phyloP scores from a whole-genome alignment of 2,113 vertebrate species.

The Oreochromis niloticus region DNA sequence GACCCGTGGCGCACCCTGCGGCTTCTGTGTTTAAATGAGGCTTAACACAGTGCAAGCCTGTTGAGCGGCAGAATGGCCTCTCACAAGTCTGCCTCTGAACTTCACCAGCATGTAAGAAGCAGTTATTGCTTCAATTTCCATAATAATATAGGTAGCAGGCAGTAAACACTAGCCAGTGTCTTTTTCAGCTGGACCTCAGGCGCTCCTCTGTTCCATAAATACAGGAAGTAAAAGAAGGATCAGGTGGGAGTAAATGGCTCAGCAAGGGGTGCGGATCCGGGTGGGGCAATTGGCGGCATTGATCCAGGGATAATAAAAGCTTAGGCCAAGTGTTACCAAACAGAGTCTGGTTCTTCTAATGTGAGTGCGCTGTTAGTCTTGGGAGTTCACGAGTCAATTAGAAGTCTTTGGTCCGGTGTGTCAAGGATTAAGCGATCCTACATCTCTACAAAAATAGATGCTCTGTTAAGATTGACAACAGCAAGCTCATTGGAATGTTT shows the following conservation, averaged over 20 bases:
- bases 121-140: conserved; percentile 53
- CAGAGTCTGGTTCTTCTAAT: conserved; percentile 9
- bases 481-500: neutral
- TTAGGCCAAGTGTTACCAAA: conserved; percentile 23
- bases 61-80: conserved; percentile 20
- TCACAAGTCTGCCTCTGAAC: conserved; percentile 12
- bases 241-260: conserved; percentile 9
- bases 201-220: conserved; percentile 61
- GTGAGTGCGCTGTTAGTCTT: neutral
- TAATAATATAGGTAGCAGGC: conserved; percentile 33
- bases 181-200: conserved; percentile 43
- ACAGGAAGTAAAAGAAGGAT: conserved; percentile 32
- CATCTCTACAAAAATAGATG: neutral
- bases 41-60: conserved; percentile 42
- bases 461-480: neutral
- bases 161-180: conserved; percentile 40
- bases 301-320: conserved; percentile 52
- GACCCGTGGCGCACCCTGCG: neutral
- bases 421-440: neutral
- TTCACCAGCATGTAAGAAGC: conserved; percentile 20
- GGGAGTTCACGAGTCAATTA: conserved; percentile 11
- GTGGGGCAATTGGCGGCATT: conserved; percentile 26
- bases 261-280: neutral
- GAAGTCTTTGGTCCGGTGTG: neutral
- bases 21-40: neutral